phyloP scores from a whole-genome alignment of 2,113 vertebrate species.

The Rafetus swinhoei region DNA sequence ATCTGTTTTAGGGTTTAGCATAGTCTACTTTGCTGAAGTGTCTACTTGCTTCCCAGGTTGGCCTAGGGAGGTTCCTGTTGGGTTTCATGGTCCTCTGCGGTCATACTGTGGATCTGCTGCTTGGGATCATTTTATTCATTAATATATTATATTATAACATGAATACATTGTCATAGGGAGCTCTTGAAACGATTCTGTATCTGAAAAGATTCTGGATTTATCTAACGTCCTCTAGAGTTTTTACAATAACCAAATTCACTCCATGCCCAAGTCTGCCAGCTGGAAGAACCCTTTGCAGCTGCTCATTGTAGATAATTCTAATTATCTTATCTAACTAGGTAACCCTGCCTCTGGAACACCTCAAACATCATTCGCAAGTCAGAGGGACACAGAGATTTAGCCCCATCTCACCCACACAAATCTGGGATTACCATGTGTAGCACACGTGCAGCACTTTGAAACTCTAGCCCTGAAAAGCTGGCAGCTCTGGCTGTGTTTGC shows the following conservation, averaged over 20 bases:
- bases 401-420: not conserved
- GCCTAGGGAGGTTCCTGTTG: not conserved
- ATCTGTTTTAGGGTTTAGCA: constrained; percentile 30
- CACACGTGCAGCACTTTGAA: not conserved
- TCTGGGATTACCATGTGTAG: not conserved
- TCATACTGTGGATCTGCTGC: not conserved
- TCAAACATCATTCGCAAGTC: not conserved
- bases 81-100: constrained; percentile 20
- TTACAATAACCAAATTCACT: constrained; percentile 9
- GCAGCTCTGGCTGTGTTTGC: constrained; percentile 37
- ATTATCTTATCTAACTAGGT: not conserved
- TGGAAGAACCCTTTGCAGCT: not conserved
- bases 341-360: constrained; percentile 11
- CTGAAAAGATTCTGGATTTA: not conserved
- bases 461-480: not conserved
- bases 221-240: constrained; percentile 39
- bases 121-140: constrained; percentile 30
- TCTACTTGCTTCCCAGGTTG: not conserved
- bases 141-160: constrained; percentile 20
- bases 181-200: not conserved
- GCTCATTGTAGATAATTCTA: not conserved
- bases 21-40: constrained; percentile 24
- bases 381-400: not conserved
- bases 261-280: constrained; percentile 17
- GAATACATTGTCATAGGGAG: not conserved